These are phyloP conservation scores for Nomada flava DNA, from an alignment of 2,888 invertebrate genomes.

Conservation along the genomic window DNA sequence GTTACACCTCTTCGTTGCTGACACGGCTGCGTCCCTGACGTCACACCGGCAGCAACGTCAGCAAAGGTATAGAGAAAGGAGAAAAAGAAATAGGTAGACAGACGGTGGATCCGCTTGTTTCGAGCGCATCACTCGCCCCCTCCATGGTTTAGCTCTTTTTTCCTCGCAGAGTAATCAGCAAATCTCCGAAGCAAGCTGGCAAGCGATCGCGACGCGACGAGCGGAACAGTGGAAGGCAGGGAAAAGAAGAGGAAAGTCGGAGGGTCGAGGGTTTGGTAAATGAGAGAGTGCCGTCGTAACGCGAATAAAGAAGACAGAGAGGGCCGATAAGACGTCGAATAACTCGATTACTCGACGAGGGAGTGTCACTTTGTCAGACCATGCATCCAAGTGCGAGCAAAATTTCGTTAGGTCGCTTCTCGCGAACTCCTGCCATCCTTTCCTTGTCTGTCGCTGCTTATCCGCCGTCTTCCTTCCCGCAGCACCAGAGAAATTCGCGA, in stretches of 20 bases:
- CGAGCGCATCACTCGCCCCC: constrained; percentile 58
- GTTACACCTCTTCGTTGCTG: constrained; percentile 48
- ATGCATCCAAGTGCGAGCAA: constrained; percentile 72
- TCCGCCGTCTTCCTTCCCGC: constrained; percentile 31
- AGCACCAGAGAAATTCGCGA: constrained; percentile 3
- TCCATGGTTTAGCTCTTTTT: constrained; percentile 34
- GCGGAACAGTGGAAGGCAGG: constrained; percentile 30
- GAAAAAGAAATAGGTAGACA: constrained; percentile 38
- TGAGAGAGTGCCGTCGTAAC: constrained; percentile 34
- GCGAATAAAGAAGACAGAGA: constrained; percentile 52
- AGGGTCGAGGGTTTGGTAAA: constrained; percentile 10
- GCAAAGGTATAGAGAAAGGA: constrained; percentile 37
- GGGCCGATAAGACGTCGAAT: constrained; percentile 77
- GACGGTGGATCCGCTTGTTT: constrained; percentile 58
- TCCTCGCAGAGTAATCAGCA: constrained; percentile 77
- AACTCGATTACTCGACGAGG: constrained; percentile 80
- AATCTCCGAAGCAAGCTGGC: constrained; percentile 78
- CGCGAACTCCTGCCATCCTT: constrained; percentile 47
- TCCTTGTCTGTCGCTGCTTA: constrained; percentile 57
- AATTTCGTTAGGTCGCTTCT: constrained; percentile 78
- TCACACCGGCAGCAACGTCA: constrained; percentile 58
- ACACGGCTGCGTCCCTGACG: constrained; percentile 57
- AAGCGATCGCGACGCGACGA: constrained; percentile 67
- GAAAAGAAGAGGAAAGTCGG: constrained; percentile 10
- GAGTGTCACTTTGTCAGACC: constrained; percentile 79